Evolutionary conservation across 2,888 invertebrate species (phyloP).

Genomic region (Chrysolina haemoptera): DNA sequence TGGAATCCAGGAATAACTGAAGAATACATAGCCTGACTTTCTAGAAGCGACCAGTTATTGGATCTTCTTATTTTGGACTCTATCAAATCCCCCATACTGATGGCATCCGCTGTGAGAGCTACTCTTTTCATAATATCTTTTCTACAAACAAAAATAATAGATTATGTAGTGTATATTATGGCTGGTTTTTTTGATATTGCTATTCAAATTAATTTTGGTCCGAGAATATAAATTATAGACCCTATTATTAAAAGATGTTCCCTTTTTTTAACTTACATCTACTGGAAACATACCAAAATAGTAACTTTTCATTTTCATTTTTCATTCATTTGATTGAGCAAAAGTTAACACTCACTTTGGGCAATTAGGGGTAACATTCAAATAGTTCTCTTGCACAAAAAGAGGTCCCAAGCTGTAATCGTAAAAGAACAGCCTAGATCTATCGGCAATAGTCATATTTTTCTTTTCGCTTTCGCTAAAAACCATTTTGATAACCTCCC

Average conservation of each 20-base stretch:
- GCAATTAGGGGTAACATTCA: conserved; percentile 83
- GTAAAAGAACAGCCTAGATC: conserved; percentile 93
- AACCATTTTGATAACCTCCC: conserved; percentile 93
- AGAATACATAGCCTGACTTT: conserved; percentile 88
- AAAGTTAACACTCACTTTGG: conserved; percentile 73
- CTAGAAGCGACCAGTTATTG: conserved; percentile 91
- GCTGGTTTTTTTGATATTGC: no score
- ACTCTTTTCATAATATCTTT: conserved; percentile 72
- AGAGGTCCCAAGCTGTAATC: conserved; percentile 97
- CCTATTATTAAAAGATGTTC: no score
- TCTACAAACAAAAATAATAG: conserved; percentile 37
- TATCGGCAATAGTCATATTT: conserved; percentile 84
- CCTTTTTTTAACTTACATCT: no score
- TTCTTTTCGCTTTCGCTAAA: conserved; percentile 87
- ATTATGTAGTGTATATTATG: background rate
- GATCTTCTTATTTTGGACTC: conserved; percentile 85
- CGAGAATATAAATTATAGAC: no score
- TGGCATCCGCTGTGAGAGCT: conserved; percentile 87
- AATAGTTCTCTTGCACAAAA: conserved; percentile 98
- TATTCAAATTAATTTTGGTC: no score
- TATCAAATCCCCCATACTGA: conserved; percentile 89
- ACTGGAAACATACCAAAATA: no score
- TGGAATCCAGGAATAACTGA: conserved; percentile 92
- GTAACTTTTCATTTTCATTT: no score
- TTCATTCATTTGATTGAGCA: background rate